phyloP scores from a whole-genome alignment of 2,113 vertebrate species.

The Nicator chloris region DNA sequence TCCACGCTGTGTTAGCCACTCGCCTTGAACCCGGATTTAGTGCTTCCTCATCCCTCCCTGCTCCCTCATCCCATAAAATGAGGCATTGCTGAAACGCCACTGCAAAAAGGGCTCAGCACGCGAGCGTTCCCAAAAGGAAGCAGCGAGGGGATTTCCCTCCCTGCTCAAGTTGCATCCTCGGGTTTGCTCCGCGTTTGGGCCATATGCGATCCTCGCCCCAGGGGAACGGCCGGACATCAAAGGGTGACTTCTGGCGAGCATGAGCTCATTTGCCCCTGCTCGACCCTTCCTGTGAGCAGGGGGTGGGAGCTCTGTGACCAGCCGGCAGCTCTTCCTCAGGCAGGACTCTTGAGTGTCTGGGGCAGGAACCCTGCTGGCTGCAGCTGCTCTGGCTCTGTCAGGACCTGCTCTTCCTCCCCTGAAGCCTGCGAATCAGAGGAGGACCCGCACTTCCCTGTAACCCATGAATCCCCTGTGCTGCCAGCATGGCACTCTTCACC shows the following conservation, averaged over 20 bases:
- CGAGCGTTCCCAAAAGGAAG: background rate
- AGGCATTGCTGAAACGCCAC: background rate
- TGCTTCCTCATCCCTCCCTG: background rate
- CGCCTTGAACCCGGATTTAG: constrained; percentile 4
- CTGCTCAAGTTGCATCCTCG: constrained; percentile 32
- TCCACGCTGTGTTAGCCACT: background rate
- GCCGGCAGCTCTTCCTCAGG: fast-evolving
- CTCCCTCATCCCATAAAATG: background rate
- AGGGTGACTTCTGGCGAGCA: background rate
- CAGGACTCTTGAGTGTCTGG: background rate
- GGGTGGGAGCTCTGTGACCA: background rate
- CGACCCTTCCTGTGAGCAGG: background rate
- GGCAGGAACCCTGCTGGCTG: background rate
- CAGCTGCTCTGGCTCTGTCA: background rate
- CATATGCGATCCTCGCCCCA: background rate
- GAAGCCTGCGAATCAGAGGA: background rate
- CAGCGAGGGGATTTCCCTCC: constrained; percentile 18
- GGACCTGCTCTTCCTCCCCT: background rate
- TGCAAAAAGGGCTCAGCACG: background rate
- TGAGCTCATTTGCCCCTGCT: constrained; percentile 19
- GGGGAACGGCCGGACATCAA: background rate
- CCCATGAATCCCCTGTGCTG: background rate
- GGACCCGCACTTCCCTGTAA: background rate
- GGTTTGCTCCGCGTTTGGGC: background rate
- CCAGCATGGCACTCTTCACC: background rate